Base-by-base conservation (phyloP, 2,113 vertebrate species). In the Odocoileus virginianus region DNA sequence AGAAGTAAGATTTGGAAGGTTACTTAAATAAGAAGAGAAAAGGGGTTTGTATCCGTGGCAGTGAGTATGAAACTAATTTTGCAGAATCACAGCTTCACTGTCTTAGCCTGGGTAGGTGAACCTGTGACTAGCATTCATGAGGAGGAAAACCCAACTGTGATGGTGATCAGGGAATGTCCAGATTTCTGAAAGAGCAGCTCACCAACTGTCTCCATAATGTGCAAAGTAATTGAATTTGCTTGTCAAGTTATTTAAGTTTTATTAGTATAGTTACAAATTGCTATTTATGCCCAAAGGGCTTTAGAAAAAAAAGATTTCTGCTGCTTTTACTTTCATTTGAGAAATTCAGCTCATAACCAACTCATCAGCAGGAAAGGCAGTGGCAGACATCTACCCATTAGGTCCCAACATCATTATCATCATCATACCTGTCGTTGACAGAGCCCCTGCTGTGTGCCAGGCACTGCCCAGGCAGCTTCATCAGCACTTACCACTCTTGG, bases 11-110 rank as follows among this genome's bases (percentile, higher is more conserved):
- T 87, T 91, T 71, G 30, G n/a, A 90, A 88, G 12, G 2, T 67
- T 83, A 43, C 47, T 67, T 83, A 76, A 57, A 88, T 79, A 93
- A 83, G 43, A 96, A 64, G 90, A 55, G 76, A 86, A 97, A 82
- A 71, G 55, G 61, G 21, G 5, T 47, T 78, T 67, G 4, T 87
- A 78, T 64, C 67, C 1, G 0, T 60, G 78, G 5, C 84, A 76
- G 1, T 78, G 5, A 19, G 5, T 61, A 43, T 40, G 71, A 71
- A 33, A 71, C 95, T 40, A 83, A 57, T 93, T 93, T 82, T 57
- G 19, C n/a, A 87, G 11, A 78, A 40, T 84, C 81, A 89, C n/a
- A 96, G n/a, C 79, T 91, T 96, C 27, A 5, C 55, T 45, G 43
- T 60, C 64, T 93, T 33, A 36, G 28, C 14, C 57, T 95, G 11